Evolutionary conservation across 2,888 invertebrate genomes (phyloP).

Genomic region (Cremastobaeus sp.): DNA sequence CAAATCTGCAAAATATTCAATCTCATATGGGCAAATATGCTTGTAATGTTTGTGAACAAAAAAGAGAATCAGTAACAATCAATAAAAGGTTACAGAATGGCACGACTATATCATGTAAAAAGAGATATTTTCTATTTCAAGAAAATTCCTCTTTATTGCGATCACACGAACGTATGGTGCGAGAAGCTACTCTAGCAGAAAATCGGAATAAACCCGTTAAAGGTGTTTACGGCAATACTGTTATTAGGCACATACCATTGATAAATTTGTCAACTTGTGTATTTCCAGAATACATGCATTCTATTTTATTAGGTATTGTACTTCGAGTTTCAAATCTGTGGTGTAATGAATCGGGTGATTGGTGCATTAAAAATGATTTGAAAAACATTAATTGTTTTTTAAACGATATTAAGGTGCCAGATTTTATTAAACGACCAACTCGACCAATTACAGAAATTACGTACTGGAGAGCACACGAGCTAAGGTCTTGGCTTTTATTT

Average conservation of each 20-base stretch:
- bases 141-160: not conserved
- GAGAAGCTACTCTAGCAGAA: conserved; percentile 3
- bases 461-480: conserved; percentile 11
- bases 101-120: not conserved
- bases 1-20: not conserved
- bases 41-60: conserved; percentile 10
- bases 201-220: not conserved
- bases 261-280: conserved; percentile 4
- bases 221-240: conserved; percentile 6
- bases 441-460: not conserved
- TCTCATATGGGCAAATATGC: not conserved
- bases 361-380: not conserved
- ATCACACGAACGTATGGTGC: not conserved
- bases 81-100: not conserved
- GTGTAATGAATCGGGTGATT: conserved; percentile 1
- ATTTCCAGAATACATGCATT: conserved; percentile 19
- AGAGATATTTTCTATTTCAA: conserved; percentile 4
- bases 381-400: not conserved
- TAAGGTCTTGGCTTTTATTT: not conserved
- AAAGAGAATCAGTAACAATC: not conserved
- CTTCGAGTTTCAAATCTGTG: conserved; percentile 7
- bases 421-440: conserved; percentile 7
- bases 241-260: not conserved
- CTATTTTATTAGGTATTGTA: conserved; percentile 16
- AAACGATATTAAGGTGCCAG: not conserved